Base-by-base conservation (phyloP, 2,888 invertebrate genomes). In the Thalpophila matura region DNA sequence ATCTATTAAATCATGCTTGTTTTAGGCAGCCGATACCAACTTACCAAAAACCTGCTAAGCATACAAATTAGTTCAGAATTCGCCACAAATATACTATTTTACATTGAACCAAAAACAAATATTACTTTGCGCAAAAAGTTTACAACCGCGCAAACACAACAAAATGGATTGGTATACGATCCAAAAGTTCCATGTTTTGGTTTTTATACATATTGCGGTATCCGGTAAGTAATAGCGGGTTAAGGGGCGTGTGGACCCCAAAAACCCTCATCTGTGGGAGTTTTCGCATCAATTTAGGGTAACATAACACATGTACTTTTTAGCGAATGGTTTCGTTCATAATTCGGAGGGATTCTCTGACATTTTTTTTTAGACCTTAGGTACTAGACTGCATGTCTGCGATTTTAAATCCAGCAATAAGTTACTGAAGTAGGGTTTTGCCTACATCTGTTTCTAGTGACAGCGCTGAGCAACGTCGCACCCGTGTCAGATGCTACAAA, bases 171-270 rank as follows among this genome's bases (percentile, higher is more conserved):
- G 45, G 43, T 53, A 51, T 49, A 59, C 59, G 57, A 66, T 69
- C 42, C 38, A 33, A 47, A 55, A 56, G 62, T 68, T 46, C 7
- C 37, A 46, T 61, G 46, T 69, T 62, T 20, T 14, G 22, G 62
- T 61, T 71, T 74, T 74, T 71, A 74, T 53, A 74, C 74, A 71
- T 68, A 74, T 62, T 56, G 56, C 69, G 74, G 62, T 43, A 55
- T 55, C 31, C 59, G 18, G 56, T 72, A 71, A 73, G 46, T 71
- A 53, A 60, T 57, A 53, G 61, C 55, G 66, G 63, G 29, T 18
- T 60, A 29, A 45, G 45, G 71, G 50, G 65, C 66, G 33, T 37
- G 16, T 7, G 58, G 31, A 49, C 27, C 61, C 51, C 33, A 43
- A 63, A 70, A 69, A 72, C 68, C 72, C 58, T 54, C 40, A 43